Evolutionary conservation across 2,113 vertebrate genomes (phyloP).

Genomic region (Rhea americana): DNA sequence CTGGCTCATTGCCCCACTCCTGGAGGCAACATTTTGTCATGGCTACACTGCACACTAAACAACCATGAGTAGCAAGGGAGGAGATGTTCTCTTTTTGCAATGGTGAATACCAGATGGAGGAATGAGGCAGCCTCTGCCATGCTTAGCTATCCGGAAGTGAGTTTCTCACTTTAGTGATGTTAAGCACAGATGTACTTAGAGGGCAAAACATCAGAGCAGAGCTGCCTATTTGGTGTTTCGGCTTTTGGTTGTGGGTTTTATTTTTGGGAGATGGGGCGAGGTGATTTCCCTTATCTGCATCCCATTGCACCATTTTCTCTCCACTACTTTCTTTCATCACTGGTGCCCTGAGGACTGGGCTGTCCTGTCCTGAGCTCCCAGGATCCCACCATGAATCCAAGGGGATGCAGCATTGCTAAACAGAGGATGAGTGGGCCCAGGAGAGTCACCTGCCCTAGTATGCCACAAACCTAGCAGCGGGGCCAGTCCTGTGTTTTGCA

Average conservation of each 20-base stretch:
- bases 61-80: accelerated
- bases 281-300: background rate
- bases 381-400: background rate
- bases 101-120: background rate
- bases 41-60: background rate
- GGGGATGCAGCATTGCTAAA: background rate
- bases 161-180: background rate
- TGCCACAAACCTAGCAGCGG: accelerated
- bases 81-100: background rate
- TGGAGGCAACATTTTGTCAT: background rate
- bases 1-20: background rate
- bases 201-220: background rate
- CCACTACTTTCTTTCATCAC: background rate
- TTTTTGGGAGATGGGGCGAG: background rate
- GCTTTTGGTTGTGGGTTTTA: background rate
- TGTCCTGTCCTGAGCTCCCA: background rate
- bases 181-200: background rate
- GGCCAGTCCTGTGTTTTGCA: background rate
- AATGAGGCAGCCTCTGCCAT: background rate
- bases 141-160: background rate
- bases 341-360: accelerated
- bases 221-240: background rate
- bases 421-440: background rate
- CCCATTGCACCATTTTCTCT: background rate
- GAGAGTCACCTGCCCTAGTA: background rate